Percentiles rank a stretch among this genome's conserved stretches.
These are phyloP conservation scores for Salvator merianae DNA, from an alignment of 2,113 vertebrate genomes.

Conservation along the genomic window DNA sequence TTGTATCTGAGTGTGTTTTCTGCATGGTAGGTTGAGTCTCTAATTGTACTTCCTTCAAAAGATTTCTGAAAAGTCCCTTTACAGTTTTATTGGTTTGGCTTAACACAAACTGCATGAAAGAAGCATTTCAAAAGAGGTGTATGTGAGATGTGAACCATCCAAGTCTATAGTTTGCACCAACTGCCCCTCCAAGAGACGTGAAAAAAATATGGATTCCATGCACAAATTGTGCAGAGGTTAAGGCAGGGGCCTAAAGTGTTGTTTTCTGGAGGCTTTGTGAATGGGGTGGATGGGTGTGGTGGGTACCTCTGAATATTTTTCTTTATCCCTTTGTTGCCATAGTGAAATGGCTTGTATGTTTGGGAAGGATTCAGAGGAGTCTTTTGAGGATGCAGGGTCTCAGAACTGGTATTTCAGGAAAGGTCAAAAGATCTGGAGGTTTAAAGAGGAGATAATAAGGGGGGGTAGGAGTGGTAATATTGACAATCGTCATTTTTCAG, in stretches of 20 bases:
- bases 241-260: not conserved
- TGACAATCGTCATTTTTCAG: not conserved
- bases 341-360: conserved; percentile 18
- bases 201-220: no score
- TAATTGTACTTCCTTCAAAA: no score
- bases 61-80: no score
- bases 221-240: not conserved
- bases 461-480: not conserved
- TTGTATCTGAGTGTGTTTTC: no score
- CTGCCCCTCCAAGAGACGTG: no score
- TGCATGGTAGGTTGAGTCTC: no score
- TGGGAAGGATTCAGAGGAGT: not conserved
- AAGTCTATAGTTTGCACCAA: no score
- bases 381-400: not conserved
- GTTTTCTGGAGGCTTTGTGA: not conserved
- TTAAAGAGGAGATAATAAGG: not conserved
- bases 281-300: not conserved
- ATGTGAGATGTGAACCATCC: no score
- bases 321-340: conserved; percentile 19
- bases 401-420: not conserved
- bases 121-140: no score
- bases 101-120: no score
- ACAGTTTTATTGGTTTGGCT: no score
- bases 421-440: no score
- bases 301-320: not conserved